These are phyloP conservation scores for Eugnorisma glareosa DNA, from an alignment of 2,888 invertebrate genomes.

Conservation along the genomic window DNA sequence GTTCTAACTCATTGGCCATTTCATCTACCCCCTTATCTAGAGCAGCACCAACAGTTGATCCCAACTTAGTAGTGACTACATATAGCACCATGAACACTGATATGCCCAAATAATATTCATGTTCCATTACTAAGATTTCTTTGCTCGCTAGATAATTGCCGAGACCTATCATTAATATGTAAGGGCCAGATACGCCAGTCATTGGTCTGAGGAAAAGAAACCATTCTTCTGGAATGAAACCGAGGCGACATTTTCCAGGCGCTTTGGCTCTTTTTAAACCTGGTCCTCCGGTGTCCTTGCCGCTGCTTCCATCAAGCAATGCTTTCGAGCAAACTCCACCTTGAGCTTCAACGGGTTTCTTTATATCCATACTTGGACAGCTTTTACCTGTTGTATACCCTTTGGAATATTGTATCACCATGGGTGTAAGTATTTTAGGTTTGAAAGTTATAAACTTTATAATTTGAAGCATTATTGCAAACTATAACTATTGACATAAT, in stretches of 20 bases:
- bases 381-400: conserved; percentile 38
- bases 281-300: background rate
- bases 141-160: conserved; percentile 96
- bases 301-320: background rate
- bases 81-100: conserved; percentile 92
- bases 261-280: conserved; percentile 70
- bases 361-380: background rate
- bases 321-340: background rate
- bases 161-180: conserved; percentile 94
- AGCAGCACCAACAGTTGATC: conserved; percentile 90
- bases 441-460: conserved; percentile 45
- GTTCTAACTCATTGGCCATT: conserved; percentile 87
- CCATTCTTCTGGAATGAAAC: conserved; percentile 88
- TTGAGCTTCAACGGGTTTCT: background rate
- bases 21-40: conserved; percentile 93
- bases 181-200: conserved; percentile 97
- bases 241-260: conserved; percentile 90
- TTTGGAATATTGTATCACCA: conserved; percentile 57
- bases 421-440: conserved; percentile 56
- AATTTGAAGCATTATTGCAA: conserved; percentile 67
- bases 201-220: conserved; percentile 97
- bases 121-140: conserved; percentile 97
- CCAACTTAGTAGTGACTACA: conserved; percentile 92
- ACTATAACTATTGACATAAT: background rate
- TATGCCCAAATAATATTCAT: conserved; percentile 95